These are phyloP conservation scores for Tinea trinotella DNA, from an alignment of 2,888 invertebrate genomes.

Conservation along the genomic window DNA sequence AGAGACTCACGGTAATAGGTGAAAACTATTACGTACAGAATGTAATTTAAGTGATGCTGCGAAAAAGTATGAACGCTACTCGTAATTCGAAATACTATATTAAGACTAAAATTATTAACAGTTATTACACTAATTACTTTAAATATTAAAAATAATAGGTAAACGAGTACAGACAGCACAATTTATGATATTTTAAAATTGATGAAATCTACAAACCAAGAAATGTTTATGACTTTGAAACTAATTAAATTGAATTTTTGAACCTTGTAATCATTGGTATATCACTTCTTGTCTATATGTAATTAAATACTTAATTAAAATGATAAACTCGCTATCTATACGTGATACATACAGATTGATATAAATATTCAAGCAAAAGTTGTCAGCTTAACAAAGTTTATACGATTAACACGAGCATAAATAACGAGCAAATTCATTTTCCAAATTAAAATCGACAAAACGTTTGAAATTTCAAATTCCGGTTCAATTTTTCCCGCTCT, in stretches of 20 bases:
- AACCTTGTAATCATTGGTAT: not conserved
- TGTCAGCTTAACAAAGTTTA: not conserved
- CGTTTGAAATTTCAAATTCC: constrained; percentile 14
- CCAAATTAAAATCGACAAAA: not conserved
- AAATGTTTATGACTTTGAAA: not conserved
- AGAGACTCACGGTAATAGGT: constrained; percentile 64
- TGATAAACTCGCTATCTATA: not conserved
- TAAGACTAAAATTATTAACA: too few relatives aligned
- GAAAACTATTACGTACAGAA: constrained; percentile 61
- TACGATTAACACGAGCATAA: not conserved
- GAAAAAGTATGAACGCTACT: constrained; percentile 49
- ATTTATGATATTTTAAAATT: too few relatives aligned
- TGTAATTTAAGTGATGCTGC: constrained; percentile 39
- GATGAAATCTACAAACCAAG: too few relatives aligned
- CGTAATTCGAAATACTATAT: too few relatives aligned
- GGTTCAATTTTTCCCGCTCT: constrained; percentile 7
- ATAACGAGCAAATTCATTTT: not conserved
- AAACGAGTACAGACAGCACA: too few relatives aligned
- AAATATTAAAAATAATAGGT: too few relatives aligned
- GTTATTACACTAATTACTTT: too few relatives aligned
- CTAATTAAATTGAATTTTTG: not conserved
- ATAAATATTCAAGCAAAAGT: not conserved
- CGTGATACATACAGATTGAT: not conserved
- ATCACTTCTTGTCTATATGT: not conserved
- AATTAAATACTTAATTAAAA: not conserved